Evolutionary conservation across 2,797 vertebrate genomes (phyloP).

Genomic region (Lepus oiostolus): DNA sequence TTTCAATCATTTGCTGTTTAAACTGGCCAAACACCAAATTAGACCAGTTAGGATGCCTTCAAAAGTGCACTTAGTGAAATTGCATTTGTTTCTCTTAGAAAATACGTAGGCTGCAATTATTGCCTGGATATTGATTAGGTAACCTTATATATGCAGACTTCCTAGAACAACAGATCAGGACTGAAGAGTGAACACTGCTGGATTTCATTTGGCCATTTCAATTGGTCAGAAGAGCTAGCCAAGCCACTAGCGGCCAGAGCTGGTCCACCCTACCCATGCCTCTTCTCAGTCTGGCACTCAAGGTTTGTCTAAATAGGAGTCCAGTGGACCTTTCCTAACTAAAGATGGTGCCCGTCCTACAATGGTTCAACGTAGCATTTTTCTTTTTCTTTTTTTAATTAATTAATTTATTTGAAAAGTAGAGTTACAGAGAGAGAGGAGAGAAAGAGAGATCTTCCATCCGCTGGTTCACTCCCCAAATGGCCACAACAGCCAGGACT

Average conservation of each 20-base stretch:
- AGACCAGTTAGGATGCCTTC: slow-evolving; percentile 73
- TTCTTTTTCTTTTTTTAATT: background rate
- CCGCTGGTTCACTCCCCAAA: too few relatives aligned
- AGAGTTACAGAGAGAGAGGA: too few relatives aligned
- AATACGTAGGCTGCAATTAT: background rate
- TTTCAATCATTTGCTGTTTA: slow-evolving; percentile 81
- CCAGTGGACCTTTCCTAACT: slow-evolving; percentile 2
- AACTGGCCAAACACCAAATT: slow-evolving; percentile 82
- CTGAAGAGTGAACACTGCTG: background rate
- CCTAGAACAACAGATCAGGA: background rate
- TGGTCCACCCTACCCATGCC: background rate
- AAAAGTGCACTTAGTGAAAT: slow-evolving; percentile 83
- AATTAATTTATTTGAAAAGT: too few relatives aligned
- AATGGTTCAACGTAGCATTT: background rate
- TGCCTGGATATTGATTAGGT: slow-evolving; percentile 10
- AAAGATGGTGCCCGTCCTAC: background rate
- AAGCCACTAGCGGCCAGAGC: background rate
- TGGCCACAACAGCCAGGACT: too few relatives aligned
- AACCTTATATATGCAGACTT: slow-evolving; percentile 6
- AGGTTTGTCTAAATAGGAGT: slow-evolving; percentile 4
- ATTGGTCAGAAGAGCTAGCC: background rate
- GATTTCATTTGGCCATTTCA: background rate
- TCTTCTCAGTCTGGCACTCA: background rate
- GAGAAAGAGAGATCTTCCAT: too few relatives aligned
- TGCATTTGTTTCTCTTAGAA: slow-evolving; percentile 72